These are phyloP conservation scores for Junco hyemalis DNA, from an alignment of 2,113 vertebrate genomes.

Conservation along the genomic window DNA sequence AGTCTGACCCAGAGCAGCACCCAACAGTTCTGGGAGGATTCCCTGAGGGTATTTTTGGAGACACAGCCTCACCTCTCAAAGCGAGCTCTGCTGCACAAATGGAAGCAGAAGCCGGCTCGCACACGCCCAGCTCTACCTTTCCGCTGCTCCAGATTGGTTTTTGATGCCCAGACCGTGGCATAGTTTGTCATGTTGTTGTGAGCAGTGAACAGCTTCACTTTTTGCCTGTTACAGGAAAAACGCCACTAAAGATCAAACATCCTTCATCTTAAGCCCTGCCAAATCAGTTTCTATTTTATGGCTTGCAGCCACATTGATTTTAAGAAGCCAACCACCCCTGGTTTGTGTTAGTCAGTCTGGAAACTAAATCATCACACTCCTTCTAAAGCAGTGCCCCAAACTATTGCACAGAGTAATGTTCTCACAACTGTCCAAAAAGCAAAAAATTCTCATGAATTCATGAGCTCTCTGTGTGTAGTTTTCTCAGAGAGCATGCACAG, in stretches of 20 bases:
- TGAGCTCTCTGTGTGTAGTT: background rate
- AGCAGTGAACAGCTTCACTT: slow-evolving; percentile 95
- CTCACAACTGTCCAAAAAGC: background rate
- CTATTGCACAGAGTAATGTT: background rate
- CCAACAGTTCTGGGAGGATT: background rate
- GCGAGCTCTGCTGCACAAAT: slow-evolving; percentile 89
- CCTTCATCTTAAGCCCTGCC: background rate
- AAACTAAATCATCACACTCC: background rate
- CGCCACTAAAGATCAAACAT: background rate
- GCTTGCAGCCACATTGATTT: background rate
- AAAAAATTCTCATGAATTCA: background rate
- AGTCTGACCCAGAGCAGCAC: background rate
- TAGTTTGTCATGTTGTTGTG: slow-evolving; percentile 99
- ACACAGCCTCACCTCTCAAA: slow-evolving; percentile 81
- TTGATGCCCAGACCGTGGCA: slow-evolving; percentile 96
- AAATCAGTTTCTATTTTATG: background rate
- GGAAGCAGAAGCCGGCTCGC: slow-evolving; percentile 91
- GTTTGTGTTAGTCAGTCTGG: background rate
- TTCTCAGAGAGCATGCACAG: background rate
- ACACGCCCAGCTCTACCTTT: slow-evolving; percentile 91
- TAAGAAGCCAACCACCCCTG: background rate
- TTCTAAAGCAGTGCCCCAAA: background rate
- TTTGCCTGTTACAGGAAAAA: slow-evolving; percentile 79
- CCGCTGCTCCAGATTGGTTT: slow-evolving; percentile 95
- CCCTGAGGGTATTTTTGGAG: background rate